Evolutionary conservation across 2,113 vertebrate genomes (phyloP).

Genomic region (Pelusios castaneus): DNA sequence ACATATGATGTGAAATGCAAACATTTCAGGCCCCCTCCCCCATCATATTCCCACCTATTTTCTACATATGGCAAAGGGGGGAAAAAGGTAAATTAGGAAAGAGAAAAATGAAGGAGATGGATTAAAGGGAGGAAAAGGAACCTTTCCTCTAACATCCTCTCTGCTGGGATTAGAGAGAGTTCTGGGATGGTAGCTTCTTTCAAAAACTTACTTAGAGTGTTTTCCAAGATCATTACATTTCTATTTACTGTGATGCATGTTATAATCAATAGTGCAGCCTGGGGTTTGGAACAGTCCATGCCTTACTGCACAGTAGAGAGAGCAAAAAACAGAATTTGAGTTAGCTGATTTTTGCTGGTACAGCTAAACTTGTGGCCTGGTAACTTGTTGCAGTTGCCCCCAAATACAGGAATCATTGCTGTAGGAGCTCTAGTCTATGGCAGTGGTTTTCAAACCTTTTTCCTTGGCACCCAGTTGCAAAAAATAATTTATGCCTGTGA

Average conservation of each 20-base stretch:
- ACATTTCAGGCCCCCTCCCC: background rate
- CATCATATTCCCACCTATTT: background rate
- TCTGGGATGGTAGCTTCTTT: background rate
- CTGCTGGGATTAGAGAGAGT: background rate
- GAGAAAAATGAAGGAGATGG: background rate
- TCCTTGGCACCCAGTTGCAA: too few relatives aligned
- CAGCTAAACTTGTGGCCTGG: background rate
- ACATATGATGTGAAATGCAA: background rate
- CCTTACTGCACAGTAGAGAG: background rate
- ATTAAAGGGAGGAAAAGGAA: background rate
- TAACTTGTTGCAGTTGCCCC: background rate
- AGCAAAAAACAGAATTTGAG: background rate
- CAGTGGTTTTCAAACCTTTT: too few relatives aligned
- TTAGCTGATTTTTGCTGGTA: background rate
- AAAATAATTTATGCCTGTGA: too few relatives aligned
- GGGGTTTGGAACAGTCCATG: background rate
- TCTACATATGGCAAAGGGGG: background rate
- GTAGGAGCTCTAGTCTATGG: too few relatives aligned
- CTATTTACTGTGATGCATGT: background rate
- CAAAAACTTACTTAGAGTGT: background rate
- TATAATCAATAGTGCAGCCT: background rate
- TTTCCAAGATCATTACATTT: background rate
- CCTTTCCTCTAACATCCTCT: background rate
- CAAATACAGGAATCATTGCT: background rate
- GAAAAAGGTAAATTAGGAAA: background rate